Base-by-base conservation (phyloP, 1,140 invertebrate genomes). In the Rhopalosiphum padi region DNA sequence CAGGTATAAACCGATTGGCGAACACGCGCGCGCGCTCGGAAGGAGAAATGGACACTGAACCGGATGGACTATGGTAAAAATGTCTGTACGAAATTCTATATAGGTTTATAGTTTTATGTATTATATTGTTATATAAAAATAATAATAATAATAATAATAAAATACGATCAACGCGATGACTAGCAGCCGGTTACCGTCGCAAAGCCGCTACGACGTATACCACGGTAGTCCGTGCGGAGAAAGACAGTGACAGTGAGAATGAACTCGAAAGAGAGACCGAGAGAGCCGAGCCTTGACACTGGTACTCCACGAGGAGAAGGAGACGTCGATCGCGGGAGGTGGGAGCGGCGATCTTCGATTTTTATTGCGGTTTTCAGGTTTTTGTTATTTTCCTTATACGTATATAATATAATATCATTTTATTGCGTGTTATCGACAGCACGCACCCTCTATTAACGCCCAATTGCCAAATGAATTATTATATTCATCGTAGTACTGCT, bases 221-320 rank as follows among this genome's bases (percentile, higher is more conserved):
- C 6, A 55, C 37, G 37, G 89, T 90, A 21, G 48, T 15, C 5
- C 22, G 37, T 23, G 21, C 55, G 37, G 89, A 46, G 89, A 68
- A 90, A 90, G 37, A 68, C 30, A n/a, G 60, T n/a, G 30, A 77
- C 60, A 15, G 60, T 77, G 60, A n/a, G 18, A 77, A 77, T 21
- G 4, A 15, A n/a, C 15, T 15, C 60, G 60, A 35, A 77, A 77
- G n/a, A 77, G 0, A 68, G 60, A 23, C n/a, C 35, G 53, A 9
- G 89, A 90, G 60, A 68, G 89, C 48, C 22, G 55, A 43, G 89
- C 89, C 89, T 90, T 90, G 89, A 90, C 89, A 90, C 89, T 90
- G 89, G 89, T 68, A 0, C 87, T 55, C 22, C 6, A 11, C 55
- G 55, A 68, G 11, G 30, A 68, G 30, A 15, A 68, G 60, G 60